phyloP scores from a whole-genome alignment of 2,113 vertebrate genomes.

The Salvelinus fontinalis region DNA sequence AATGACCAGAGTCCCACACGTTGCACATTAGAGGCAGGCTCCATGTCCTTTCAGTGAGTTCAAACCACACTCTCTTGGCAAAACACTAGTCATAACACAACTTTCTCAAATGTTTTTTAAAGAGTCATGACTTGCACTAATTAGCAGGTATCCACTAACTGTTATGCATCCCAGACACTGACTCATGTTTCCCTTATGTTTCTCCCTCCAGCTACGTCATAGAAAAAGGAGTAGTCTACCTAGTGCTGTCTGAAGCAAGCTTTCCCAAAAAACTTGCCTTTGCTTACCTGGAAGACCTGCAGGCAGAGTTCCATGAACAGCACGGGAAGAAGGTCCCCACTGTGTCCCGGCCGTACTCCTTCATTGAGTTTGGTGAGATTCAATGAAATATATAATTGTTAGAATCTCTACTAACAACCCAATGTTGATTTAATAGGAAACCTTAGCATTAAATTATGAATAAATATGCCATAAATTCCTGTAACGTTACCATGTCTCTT shows the following conservation, averaged over 20 bases:
- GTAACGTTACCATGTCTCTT: background rate
- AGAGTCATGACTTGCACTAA: too few species aligned
- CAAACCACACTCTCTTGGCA: background rate
- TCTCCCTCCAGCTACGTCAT: conserved; percentile 82
- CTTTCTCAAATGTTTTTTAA: too few species aligned
- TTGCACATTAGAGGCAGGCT: conserved; percentile 92
- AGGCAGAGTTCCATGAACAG: conserved; percentile 96
- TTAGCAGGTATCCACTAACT: too few species aligned
- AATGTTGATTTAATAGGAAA: too few species aligned
- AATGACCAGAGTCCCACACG: conserved; percentile 95
- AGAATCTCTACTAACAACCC: background rate
- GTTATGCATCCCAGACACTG: background rate
- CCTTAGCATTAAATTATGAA: too few species aligned
- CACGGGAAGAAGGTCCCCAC: conserved; percentile 95
- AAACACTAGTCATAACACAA: too few species aligned
- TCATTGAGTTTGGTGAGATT: conserved; percentile 96
- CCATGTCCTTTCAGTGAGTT: conserved; percentile 97
- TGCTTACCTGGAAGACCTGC: conserved; percentile 92
- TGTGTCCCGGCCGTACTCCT: conserved; percentile 95
- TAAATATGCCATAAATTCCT: background rate
- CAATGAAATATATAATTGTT: too few species aligned
- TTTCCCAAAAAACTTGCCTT: conserved; percentile 97
- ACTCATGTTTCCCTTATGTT: background rate
- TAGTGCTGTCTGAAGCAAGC: conserved; percentile 92
- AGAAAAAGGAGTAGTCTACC: conserved; percentile 93